A percentile compares a stretch with the other conserved stretches of the same genome.
phyloP scores from a whole-genome alignment of 2,888 invertebrate species.

The Lepidochrysops patricia region DNA sequence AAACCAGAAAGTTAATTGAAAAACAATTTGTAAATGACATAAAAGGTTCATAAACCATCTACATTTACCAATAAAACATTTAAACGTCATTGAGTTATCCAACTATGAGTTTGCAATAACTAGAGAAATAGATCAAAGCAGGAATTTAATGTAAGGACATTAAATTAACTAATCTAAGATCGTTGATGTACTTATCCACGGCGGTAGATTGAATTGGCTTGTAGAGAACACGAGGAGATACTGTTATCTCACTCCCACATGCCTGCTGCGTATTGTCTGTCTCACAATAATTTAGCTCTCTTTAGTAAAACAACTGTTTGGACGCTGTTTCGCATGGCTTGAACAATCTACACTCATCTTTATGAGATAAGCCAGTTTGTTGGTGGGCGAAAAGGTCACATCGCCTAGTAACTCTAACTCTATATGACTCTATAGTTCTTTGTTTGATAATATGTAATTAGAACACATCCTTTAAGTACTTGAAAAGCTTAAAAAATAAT shows the following conservation, averaged over 20 bases:
- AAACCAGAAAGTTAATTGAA: no score
- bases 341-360: constrained; percentile 1
- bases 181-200: neutral
- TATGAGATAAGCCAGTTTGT: neutral
- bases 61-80: neutral
- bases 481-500: no score
- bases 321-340: constrained; percentile 1
- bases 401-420: neutral
- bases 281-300: neutral
- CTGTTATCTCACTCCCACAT: neutral
- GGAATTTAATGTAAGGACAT: neutral
- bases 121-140: neutral
- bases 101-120: neutral
- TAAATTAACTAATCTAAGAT: constrained; percentile 3
- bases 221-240: neutral
- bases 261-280: neutral
- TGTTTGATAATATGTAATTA: no score
- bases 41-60: neutral
- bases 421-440: no score
- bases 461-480: no score
- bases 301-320: constrained; percentile 5
- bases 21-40: no score
- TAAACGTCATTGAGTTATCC: neutral
- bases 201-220: neutral
- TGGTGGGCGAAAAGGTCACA: neutral